These are phyloP conservation scores for Geophilus truncorum DNA, from an alignment of 2,888 invertebrate species.

Conservation along the genomic window DNA sequence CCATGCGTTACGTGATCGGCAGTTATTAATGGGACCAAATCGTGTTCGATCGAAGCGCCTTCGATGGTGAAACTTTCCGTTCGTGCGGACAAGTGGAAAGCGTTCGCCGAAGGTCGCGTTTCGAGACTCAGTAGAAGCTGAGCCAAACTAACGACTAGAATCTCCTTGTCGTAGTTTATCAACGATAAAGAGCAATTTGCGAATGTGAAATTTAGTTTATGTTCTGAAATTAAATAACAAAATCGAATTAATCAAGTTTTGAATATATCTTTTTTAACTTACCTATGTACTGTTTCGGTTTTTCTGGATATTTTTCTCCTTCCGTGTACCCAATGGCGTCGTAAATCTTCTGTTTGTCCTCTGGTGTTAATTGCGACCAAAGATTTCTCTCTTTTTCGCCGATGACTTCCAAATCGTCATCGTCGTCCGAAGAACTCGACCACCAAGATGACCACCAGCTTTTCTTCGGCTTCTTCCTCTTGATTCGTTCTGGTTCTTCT, in stretches of 20 bases:
- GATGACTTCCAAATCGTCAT: conserved; percentile 52
- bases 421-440: background rate
- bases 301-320: conserved; percentile 43
- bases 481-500: conserved; percentile 43
- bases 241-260: background rate
- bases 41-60: conserved; percentile 66
- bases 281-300: conserved; percentile 39
- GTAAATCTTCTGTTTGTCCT: conserved; percentile 59
- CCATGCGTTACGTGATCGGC: conserved; percentile 54
- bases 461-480: conserved; percentile 37
- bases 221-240: conserved; percentile 55
- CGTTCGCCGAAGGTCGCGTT: conserved; percentile 61
- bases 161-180: conserved; percentile 63
- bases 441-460: conserved; percentile 38
- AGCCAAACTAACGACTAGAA: conserved; percentile 65
- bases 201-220: conserved; percentile 68
- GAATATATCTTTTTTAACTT: background rate
- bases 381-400: conserved; percentile 55
- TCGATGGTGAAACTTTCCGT: conserved; percentile 72
- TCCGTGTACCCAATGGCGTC: conserved; percentile 61
- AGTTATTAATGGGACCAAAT: conserved; percentile 63
- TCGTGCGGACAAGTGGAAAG: conserved; percentile 63
- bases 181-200: conserved; percentile 67
- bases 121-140: conserved; percentile 66
- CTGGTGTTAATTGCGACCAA: conserved; percentile 61